Evolutionary conservation across 2,888 invertebrate species (phyloP), one percentile per base, ranked within the genome.

Genomic region (Fissipunctia ypsillon): DNA sequence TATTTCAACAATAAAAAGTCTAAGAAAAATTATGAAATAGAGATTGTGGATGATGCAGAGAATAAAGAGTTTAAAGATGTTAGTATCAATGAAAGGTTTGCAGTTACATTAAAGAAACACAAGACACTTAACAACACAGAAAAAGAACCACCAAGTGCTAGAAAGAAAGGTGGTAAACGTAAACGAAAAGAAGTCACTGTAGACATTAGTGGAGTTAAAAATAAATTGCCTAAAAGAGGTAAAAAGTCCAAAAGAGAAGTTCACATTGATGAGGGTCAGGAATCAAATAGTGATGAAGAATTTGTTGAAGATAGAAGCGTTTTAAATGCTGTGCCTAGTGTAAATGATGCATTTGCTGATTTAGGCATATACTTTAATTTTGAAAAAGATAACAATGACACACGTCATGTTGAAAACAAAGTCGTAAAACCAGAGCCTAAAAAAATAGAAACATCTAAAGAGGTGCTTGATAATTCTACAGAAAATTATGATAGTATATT

Each of bases 241-340:
- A 89, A 91, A 83, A 90, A 88, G 78, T 41, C 50, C 10, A 87
- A 88, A 82, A 80, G 63, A 45, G 89, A 86, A 75, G 79, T 25
- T 19, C 41, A 69, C 76, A 74, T 45, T 60, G 35, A 81, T 61
- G 66, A 80, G 43, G 69, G 78, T 52, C 35, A 61, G 16, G 65
- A 66, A 59, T 82, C 82, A 63, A 81, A 84, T 19, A 88, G 80
- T 80, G 85, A 88, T 73, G 90, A 88, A 80, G 90, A 91, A 61
- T 71, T 80, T 59, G 72, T 81, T 79, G 89, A 90, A 76, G 88
- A 88, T 50, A 84, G 64, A 28, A 85, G 80, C 59, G 78, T 93
- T 41, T 87, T 96, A 52, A 93, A 96, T 80, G 93, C 90, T 79
- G 91, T 96, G 7, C 96, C 96, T 0, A 96, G 96, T 91, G 96